Percentiles rank a stretch among this genome's conserved stretches.
Evolutionary conservation across 2,888 invertebrate species (phyloP).

Genomic region (Argynnis bischoffii): DNA sequence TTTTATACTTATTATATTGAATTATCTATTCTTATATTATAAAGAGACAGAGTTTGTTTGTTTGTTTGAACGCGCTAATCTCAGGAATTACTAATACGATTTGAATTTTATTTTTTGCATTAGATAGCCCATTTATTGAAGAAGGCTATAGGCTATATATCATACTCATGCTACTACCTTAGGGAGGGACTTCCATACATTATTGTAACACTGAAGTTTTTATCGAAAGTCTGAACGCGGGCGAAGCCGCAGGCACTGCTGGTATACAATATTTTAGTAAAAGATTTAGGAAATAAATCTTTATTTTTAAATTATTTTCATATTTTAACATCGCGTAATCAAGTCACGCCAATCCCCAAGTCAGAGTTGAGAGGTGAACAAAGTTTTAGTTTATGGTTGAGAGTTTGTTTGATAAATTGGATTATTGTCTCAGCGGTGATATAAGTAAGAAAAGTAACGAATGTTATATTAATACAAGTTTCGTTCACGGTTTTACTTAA

Average conservation of each 20-base stretch:
- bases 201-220: too few species aligned
- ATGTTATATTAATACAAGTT: background rate
- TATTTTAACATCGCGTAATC: constrained; percentile 20
- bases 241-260: background rate
- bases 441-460: constrained; percentile 8
- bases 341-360: constrained; percentile 19
- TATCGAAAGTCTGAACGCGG: background rate
- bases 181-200: too few species aligned
- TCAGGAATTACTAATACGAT: too few species aligned
- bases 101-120: too few species aligned
- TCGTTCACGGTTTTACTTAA: background rate
- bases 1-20: too few species aligned
- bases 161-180: too few species aligned
- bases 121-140: too few species aligned
- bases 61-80: too few species aligned
- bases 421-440: constrained; percentile 55
- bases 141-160: too few species aligned
- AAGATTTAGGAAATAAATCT: constrained; percentile 2
- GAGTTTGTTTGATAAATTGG: constrained; percentile 58
- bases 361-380: constrained; percentile 12
- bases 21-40: constrained; percentile 1
- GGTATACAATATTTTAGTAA: too few species aligned
- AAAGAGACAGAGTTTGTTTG: background rate
- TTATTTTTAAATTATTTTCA: constrained; percentile 21
- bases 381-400: constrained; percentile 21